phyloP scores from a whole-genome alignment of 2,888 invertebrate genomes.

The Trisateles emortualis region DNA sequence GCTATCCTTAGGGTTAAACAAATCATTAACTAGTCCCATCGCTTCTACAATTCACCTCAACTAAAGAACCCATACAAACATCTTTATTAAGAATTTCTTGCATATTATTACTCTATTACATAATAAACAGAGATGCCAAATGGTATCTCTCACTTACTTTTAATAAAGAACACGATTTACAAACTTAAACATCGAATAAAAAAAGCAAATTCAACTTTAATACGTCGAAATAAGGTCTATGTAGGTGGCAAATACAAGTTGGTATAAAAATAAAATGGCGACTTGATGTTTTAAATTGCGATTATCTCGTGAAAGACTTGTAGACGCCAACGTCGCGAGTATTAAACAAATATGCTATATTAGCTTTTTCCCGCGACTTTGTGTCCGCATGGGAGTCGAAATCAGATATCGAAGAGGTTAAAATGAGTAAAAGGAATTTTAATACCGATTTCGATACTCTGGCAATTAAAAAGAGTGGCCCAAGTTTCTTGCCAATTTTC shows the following conservation, averaged over 20 bases:
- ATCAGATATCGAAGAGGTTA: too few relatives aligned
- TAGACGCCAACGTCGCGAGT: constrained; percentile 48
- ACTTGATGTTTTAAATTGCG: constrained; percentile 55
- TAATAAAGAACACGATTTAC: constrained; percentile 12
- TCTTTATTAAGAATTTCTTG: background rate
- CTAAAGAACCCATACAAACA: background rate
- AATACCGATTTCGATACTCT: too few relatives aligned
- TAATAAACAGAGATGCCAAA: constrained; percentile 17
- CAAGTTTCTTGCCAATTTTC: too few relatives aligned
- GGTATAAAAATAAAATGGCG: constrained; percentile 48
- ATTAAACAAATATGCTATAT: constrained; percentile 28
- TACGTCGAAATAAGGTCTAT: background rate
- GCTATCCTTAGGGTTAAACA: too few relatives aligned
- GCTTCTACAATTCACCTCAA: background rate
- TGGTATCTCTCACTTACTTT: constrained; percentile 7
- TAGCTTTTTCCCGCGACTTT: too few relatives aligned
- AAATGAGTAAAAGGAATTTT: too few relatives aligned
- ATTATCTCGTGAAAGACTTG: constrained; percentile 67
- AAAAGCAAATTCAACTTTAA: background rate
- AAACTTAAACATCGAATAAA: background rate
- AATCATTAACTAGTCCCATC: too few relatives aligned
- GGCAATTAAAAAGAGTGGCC: too few relatives aligned
- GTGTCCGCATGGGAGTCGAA: too few relatives aligned
- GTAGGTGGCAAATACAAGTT: constrained; percentile 18
- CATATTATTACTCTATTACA: constrained; percentile 17